Percentiles rank a stretch among this genome's conserved stretches.
phyloP scores from a whole-genome alignment of 2,113 vertebrate genomes.

The Prunella himalayana region DNA sequence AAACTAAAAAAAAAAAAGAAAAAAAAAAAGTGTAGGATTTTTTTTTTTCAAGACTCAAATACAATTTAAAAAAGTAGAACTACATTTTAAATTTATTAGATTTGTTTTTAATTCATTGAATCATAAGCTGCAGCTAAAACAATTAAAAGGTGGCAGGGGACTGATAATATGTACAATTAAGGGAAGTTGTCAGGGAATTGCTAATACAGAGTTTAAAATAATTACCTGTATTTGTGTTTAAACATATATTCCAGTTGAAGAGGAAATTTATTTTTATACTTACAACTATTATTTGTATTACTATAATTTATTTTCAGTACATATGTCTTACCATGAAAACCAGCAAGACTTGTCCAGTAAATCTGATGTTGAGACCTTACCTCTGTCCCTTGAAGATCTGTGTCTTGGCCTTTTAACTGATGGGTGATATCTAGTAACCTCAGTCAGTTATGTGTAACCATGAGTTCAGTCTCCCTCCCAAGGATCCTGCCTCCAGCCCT shows the following conservation, averaged over 20 bases:
- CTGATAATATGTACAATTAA: neutral
- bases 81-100: neutral
- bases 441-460: neutral
- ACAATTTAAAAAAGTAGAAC: neutral
- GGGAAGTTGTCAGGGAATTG: neutral
- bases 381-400: neutral
- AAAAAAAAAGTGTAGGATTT: neutral
- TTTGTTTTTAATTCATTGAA: neutral
- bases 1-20: neutral
- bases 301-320: neutral
- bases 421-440: neutral
- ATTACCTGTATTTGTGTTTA: neutral
- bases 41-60: neutral
- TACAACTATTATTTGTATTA: neutral
- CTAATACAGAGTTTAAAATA: neutral
- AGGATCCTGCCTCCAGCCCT: neutral
- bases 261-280: neutral
- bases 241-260: neutral
- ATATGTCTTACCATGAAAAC: neutral
- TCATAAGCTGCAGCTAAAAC: neutral
- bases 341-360: neutral
- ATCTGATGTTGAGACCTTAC: neutral
- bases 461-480: neutral
- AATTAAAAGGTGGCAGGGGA: neutral
- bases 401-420: neutral